phyloP scores from a whole-genome alignment of 2,888 invertebrate species.

The Ennomos fuscantarius region DNA sequence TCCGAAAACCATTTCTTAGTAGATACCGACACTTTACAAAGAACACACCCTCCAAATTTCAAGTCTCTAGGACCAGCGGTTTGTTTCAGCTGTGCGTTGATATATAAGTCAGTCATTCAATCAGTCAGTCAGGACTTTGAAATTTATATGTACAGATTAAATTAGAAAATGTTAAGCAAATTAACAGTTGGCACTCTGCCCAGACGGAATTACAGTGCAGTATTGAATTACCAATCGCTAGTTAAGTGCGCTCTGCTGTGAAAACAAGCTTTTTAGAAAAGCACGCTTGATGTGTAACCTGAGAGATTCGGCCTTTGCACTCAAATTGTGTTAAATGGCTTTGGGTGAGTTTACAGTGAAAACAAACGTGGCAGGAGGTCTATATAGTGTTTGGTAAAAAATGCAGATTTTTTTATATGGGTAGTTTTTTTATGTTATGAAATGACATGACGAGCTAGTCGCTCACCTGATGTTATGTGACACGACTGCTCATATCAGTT shows the following conservation, averaged over 20 bases:
- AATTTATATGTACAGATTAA: conserved; percentile 2
- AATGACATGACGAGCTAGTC: no score
- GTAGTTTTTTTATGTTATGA: no score
- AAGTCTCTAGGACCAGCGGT: no score
- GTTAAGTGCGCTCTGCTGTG: conserved; percentile 79
- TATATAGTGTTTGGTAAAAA: conserved; percentile 13
- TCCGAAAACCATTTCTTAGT: no score
- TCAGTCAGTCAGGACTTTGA: no score
- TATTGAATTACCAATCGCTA: conserved; percentile 74
- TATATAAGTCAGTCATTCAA: no score
- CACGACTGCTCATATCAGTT: no score
- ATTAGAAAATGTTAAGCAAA: conserved; percentile 30
- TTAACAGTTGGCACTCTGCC: conserved; percentile 71
- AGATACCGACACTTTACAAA: no score
- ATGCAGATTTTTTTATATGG: conserved; percentile 7
- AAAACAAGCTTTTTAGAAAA: conserved; percentile 84
- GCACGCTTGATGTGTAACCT: conserved; percentile 67
- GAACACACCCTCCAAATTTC: no score
- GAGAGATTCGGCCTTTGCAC: conserved; percentile 75
- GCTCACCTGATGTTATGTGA: no score
- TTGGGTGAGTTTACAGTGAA: conserved; percentile 76
- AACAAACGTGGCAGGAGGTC: conserved; percentile 59
- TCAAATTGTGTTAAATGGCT: conserved; percentile 77
- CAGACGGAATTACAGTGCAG: conserved; percentile 63
- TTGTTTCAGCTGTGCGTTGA: no score